These are phyloP conservation scores for Tichodroma muraria DNA, from an alignment of 2,113 vertebrate species.

Conservation along the genomic window DNA sequence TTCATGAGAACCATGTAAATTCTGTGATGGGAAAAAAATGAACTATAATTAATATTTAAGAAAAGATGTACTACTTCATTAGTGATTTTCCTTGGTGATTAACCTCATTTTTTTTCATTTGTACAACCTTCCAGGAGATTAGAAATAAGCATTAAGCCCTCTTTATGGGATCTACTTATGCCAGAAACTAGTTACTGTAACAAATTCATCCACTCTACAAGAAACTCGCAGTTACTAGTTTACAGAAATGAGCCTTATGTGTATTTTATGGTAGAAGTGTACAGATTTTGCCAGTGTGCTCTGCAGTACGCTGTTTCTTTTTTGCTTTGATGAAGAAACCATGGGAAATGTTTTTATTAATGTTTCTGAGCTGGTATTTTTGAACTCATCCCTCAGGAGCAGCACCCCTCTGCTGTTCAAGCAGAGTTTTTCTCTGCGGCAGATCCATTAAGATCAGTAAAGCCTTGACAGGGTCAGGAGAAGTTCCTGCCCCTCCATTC, in stretches of 20 bases:
- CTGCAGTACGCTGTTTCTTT: not conserved
- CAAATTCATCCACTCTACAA: not conserved
- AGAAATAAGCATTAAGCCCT: conserved; percentile 2
- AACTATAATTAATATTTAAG: conserved; percentile 39
- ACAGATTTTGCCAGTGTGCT: not conserved
- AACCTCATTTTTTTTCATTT: not conserved
- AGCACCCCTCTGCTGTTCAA: not conserved
- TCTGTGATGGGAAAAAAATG: not conserved
- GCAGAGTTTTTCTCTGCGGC: conserved; percentile 10
- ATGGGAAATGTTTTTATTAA: conserved; percentile 13
- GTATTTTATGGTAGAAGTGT: not conserved
- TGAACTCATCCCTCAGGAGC: not conserved
- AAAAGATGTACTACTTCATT: conserved; percentile 18
- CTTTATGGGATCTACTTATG: not conserved
- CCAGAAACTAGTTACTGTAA: not conserved
- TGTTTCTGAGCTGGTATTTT: not conserved
- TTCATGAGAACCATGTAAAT: not conserved
- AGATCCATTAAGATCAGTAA: conserved; percentile 17
- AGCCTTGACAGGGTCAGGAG: not conserved
- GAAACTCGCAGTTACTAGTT: not conserved
- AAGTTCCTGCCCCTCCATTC: not conserved
- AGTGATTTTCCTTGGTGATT: conserved; percentile 7
- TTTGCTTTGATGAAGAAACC: not conserved
- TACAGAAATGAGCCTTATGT: not conserved
- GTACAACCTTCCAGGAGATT: conserved; percentile 4